Evolutionary conservation across 2,797 vertebrate species (phyloP), one percentile per base, ranked within the genome.

Genomic region (Sylvia borin): DNA sequence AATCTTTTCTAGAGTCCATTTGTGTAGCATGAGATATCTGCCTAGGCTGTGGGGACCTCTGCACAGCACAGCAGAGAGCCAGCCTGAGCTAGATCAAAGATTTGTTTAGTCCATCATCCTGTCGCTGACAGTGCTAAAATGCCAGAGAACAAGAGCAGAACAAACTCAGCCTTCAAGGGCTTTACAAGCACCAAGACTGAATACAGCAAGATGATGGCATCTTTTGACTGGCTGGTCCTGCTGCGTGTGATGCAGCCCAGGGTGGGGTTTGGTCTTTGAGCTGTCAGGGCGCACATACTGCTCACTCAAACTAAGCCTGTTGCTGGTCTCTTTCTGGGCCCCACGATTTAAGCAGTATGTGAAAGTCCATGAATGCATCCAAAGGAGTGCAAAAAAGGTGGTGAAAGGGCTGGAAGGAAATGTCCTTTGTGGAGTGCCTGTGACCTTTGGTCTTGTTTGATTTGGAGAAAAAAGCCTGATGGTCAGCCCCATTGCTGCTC

Each of bases 261-360:
- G n/a, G 5, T 18, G 32, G 6, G 2, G 7, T 45, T 50, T n/a
- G 14, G 26, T 26, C 22, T 54, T 24, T 32, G 36, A 54, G 14
- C 31, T 54, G 34, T 38, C 62, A 22, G 17, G 45, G 32, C 31
- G 31, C 32, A 34, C 17, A 24, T 4, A 22, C 40, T 29, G 27
- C 24, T 60, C 47, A 27, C 40, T 43, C 1, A 1, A 15, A 7
- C 20, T 20, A 55, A 79, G 34, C 26, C 61, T 47, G n/a, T 16
- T 79, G 31, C 16, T 25, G 24, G n/a, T 31, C n/a, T 34, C 15
- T 53, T 57, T 65, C 10, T 51, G 51, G 6, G 15, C 10, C 25
- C 6, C 25, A 40, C 0, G 0, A 27, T 34, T 40, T 72, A 19
- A 26, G 16, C 38, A 47, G 51, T 9, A 20, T 53, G 26, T 47